Conservation (phyloP, 2,113 vertebrate species). For the Cavia porcellus region DNA sequence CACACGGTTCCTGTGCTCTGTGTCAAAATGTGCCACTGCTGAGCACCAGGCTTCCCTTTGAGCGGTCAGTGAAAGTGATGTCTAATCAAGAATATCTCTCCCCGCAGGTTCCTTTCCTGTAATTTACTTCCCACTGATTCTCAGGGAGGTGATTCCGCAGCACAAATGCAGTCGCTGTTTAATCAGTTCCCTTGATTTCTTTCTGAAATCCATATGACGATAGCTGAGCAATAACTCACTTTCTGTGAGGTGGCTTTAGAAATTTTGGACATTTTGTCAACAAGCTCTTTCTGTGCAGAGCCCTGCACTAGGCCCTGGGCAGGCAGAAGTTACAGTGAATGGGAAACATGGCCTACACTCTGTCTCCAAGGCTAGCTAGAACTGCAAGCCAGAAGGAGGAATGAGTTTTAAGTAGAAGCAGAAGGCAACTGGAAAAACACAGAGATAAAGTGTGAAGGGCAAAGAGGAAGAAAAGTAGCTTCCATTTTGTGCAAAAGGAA, state of each 20-base stretch:
- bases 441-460: neutral
- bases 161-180: conserved; percentile 54
- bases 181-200: conserved; percentile 79
- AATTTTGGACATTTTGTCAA: neutral
- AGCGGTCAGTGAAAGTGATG: conserved; percentile 65
- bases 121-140: conserved; percentile 79
- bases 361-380: neutral
- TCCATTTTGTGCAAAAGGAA: neutral
- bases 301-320: neutral
- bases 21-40: conserved; percentile 50
- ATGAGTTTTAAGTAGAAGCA: neutral
- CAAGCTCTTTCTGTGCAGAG: neutral
- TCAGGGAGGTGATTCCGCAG: conserved; percentile 45
- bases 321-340: neutral
- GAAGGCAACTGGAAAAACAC: neutral
- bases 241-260: conserved; percentile 1
- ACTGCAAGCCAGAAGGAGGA: neutral
- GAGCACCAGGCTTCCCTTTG: conserved; percentile 40
- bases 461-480: neutral
- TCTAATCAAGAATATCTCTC: conserved; percentile 78
- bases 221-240: neutral
- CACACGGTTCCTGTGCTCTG: neutral
- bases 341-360: neutral
- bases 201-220: conserved; percentile 65
- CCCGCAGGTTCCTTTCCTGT: conserved; percentile 69